Evolutionary conservation across 2,888 invertebrate genomes (phyloP).

Genomic region (Hyalella azteca): DNA sequence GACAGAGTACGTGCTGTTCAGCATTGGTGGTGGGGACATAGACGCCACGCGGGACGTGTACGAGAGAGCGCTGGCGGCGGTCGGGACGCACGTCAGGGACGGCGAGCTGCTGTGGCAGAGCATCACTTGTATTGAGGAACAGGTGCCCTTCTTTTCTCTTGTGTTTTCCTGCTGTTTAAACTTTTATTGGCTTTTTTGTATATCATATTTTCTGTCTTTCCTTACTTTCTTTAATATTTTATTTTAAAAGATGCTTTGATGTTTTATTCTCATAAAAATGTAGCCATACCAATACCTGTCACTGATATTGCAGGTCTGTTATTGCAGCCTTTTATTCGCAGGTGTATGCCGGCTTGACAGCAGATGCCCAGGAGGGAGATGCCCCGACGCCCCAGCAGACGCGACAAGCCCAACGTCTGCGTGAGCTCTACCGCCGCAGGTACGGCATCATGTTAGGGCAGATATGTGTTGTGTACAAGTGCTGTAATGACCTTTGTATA

Average conservation of each 20-base stretch:
- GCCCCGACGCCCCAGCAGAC: conserved; percentile 35
- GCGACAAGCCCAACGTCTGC: conserved; percentile 47
- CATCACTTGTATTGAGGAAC: conserved; percentile 53
- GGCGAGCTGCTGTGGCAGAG: conserved; percentile 57
- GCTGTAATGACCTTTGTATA: too few species aligned
- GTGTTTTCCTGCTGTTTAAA: neutral
- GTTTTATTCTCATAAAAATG: neutral
- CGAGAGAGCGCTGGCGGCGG: conserved; percentile 54
- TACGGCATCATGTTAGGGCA: too few species aligned
- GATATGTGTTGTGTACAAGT: too few species aligned
- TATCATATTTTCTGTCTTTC: neutral
- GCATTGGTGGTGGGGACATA: conserved; percentile 50
- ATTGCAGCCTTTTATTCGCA: neutral
- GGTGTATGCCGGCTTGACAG: conserved; percentile 45
- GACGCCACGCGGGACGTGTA: conserved; percentile 44
- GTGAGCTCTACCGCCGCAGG: conserved; percentile 42
- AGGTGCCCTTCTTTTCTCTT: conserved; percentile 39
- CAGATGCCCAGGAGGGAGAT: conserved; percentile 16
- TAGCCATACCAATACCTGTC: neutral
- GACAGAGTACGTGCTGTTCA: conserved; percentile 55
- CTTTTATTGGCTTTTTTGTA: neutral
- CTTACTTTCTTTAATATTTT: neutral
- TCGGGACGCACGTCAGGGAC: conserved; percentile 56
- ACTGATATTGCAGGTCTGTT: neutral
- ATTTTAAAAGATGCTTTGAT: neutral